Base-by-base conservation (phyloP, 2,888 invertebrate species). In the Acronicta psi region DNA sequence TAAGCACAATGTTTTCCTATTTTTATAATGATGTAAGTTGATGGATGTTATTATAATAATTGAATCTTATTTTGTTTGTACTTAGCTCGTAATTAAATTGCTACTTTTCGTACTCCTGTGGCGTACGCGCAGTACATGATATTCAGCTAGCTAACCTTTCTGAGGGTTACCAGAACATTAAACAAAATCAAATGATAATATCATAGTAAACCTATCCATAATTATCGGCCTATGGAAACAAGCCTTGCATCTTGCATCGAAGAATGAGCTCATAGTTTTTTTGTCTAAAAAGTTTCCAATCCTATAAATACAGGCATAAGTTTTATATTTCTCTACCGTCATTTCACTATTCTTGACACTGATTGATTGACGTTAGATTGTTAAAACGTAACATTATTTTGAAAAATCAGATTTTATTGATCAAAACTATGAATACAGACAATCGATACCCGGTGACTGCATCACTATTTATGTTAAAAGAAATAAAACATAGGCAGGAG, bases 371-470 rank as follows among this genome's bases (percentile, higher is more conserved):
- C 31, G 10, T 40, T 17, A 36, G 0, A 2, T n/a, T 34, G 13
- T 31, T 31, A 13, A 31, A n/a, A 34, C n/a, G 11, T 31, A 13
- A 31, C 13, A 13, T 31, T 13, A 20, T 20, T 11, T 9, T 14
- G 17, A 31, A 38, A 38, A 16, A 17, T 20, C 31, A n/a, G 16
- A 14, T 9, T 17, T 16, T 3, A 16, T 34, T 14, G n/a, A 41
- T 41, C 46, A 31, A 14, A 37, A 79, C 55, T 65, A 93, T 94
- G 93, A 91, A 93, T 65, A 72, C 82, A 0, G 90, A 92, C 59
- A 91, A 92, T 63, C 88, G 94, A 9, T 94, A 93, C 60, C 87
- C 87, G 1, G 93, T 93, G 0, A 89, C 91, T 1, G 91, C 94
- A 0, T 94, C 94, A 0, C 79, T 92, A 6, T 94, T 88, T 61